phyloP scores from a whole-genome alignment of 2,113 vertebrate genomes.

The Bos javanicus region DNA sequence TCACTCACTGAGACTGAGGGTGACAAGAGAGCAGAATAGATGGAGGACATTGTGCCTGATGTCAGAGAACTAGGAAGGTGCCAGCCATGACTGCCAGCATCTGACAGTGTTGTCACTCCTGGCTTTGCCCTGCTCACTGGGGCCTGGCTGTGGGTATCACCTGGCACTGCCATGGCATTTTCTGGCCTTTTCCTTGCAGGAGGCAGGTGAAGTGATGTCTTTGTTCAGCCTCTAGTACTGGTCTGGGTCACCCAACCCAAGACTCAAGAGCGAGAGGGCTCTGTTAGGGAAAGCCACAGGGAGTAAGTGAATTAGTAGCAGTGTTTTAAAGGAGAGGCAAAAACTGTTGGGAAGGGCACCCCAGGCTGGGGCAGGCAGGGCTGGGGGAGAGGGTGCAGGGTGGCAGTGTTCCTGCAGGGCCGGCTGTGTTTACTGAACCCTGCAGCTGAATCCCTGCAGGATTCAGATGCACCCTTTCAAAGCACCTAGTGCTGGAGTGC shows the following conservation, averaged over 20 bases:
- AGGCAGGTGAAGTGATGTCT: not conserved
- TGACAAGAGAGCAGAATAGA: not conserved
- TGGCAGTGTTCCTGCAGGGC: not conserved
- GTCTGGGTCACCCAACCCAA: not conserved
- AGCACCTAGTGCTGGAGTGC: not conserved
- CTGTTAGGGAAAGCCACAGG: not conserved
- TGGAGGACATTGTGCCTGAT: not conserved
- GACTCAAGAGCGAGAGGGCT: not conserved
- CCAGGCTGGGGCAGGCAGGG: too few relatives aligned
- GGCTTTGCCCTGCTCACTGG: not conserved
- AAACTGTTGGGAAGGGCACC: not conserved
- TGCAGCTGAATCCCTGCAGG: not conserved
- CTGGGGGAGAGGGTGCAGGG: not conserved
- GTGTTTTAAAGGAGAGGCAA: not conserved
- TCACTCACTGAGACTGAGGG: not conserved
- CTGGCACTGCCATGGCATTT: not conserved
- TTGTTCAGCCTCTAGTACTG: not conserved
- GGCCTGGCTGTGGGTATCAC: not conserved
- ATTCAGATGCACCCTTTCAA: not conserved
- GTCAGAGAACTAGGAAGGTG: not conserved
- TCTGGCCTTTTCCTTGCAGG: not conserved
- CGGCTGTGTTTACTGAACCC: not conserved
- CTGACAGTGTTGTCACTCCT: not conserved
- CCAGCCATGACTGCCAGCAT: not conserved
- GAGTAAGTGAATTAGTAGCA: not conserved